Base-by-base conservation (phyloP, 2,113 vertebrate genomes). In the Oncorhynchus tshawytscha region DNA sequence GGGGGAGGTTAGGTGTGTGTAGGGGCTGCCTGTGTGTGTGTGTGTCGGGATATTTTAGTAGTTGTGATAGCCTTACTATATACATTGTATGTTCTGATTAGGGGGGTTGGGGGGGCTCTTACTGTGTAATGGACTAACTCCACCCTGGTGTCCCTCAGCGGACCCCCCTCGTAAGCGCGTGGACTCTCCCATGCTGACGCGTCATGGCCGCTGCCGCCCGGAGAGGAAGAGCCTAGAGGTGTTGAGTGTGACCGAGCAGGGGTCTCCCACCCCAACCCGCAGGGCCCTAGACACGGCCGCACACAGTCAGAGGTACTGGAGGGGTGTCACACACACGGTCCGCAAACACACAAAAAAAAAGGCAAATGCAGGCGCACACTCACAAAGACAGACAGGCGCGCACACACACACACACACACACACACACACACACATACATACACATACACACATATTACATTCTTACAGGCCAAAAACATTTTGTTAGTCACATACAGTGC, bases 201-300 rank as follows among this genome's bases (percentile, higher is more conserved):
- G 96, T 15, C 95, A 96, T 0, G 96, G 96, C 51, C 96, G 96
- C 77, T 94, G 94, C 31, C 91, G 96, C 65, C 96, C 96, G 0
- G 96, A 97, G 86, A 92, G 96, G 87, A 97, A 97, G 86, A 97
- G 95, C 82, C 93, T 97, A 89, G 96, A 97, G 87, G 96, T 96
- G 22, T 90, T 97, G 72, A 97, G 95, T 74, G 94, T 97, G 73
- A 97, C 95, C 0, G 96, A 97, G 71, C 95, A 96, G 25, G 95
- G 96, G 69, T 97, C 96, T 73, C 96, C 96, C 0, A 96, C 95
- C 59, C 95, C 95, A 2, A 95, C 95, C 16, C 94, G 96, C 79
- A 90, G 96, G 81, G 95, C 95, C 71, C 90, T 96, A 82, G 96
- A 97, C 84, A 95, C 95, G 87, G 94, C 95, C 81, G 95, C 95